Percentiles rank a stretch among this genome's conserved stretches.
phyloP scores from a whole-genome alignment of 2,797 vertebrate species.

The Sebastes variabilis region DNA sequence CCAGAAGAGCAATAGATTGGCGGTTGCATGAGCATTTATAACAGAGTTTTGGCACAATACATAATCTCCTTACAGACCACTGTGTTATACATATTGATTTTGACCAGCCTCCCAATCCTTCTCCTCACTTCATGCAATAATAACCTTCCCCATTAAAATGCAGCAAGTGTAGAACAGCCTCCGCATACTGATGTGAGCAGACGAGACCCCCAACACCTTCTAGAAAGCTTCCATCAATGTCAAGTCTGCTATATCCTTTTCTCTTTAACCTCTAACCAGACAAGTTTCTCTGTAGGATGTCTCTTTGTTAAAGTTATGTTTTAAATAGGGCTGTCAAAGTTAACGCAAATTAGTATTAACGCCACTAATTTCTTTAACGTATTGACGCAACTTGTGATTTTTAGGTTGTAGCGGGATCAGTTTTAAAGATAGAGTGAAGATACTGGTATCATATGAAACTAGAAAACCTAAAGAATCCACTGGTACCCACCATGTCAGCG shows the following conservation, averaged over 20 bases:
- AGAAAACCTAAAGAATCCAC: no score
- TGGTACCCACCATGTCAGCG: no score
- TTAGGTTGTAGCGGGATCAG: no score
- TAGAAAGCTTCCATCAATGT: background rate
- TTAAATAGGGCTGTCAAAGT: background rate
- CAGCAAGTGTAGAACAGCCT: slow-evolving; percentile 18
- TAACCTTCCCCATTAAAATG: slow-evolving; percentile 36
- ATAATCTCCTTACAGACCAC: background rate
- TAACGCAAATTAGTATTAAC: no score
- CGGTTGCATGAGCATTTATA: background rate
- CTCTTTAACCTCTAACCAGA: background rate
- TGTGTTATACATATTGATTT: slow-evolving; percentile 35
- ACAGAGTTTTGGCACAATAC: slow-evolving; percentile 10
- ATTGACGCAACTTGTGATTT: no score
- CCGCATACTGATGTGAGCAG: slow-evolving; percentile 31
- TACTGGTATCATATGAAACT: no score
- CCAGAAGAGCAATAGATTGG: background rate
- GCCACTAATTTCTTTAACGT: no score
- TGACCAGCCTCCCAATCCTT: slow-evolving; percentile 9
- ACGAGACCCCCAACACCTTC: background rate
- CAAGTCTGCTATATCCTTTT: background rate
- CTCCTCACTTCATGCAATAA: slow-evolving; percentile 28
- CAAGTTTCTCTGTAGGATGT: background rate
- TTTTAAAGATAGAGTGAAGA: no score
- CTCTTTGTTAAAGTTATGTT: background rate